A percentile compares a stretch with the other conserved stretches of the same genome.
Evolutionary conservation across 2,888 invertebrate species (phyloP).

Genomic region (Drosophila neoperkinsi): DNA sequence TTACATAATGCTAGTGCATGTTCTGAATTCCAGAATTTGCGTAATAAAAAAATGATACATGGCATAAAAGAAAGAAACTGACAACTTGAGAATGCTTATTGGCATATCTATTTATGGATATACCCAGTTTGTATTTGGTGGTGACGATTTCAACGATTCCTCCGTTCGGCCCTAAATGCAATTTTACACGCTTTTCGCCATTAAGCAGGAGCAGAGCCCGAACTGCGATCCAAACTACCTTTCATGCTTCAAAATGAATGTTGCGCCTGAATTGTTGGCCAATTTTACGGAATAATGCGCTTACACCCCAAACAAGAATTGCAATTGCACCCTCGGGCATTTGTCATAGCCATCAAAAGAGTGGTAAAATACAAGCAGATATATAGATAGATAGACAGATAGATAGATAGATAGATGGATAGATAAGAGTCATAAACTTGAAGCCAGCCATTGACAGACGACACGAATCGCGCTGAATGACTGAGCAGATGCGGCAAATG

Average conservation of each 20-base stretch:
- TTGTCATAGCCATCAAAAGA: conserved; percentile 39
- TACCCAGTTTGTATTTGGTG: not conserved
- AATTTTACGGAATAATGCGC: conserved; percentile 37
- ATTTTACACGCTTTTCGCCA: conserved; percentile 24
- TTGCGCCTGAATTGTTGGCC: conserved; percentile 48
- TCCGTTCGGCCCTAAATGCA: conserved; percentile 16
- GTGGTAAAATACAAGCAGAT: conserved; percentile 6
- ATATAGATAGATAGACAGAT: not conserved
- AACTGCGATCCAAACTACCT: conserved; percentile 7
- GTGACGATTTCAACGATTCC: not conserved
- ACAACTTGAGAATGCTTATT: not conserved
- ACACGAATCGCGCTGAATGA: conserved; percentile 30
- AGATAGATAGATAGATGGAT: not conserved
- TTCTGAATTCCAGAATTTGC: not conserved
- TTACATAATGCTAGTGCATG: not conserved
- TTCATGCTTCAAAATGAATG: conserved; percentile 59
- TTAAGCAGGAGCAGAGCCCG: conserved; percentile 1
- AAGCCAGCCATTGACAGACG: conserved; percentile 58
- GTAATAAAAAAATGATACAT: not conserved
- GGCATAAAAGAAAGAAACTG: not conserved
- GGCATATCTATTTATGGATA: not conserved
- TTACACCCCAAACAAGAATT: not conserved
- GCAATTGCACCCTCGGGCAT: conserved; percentile 50
- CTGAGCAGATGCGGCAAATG: conserved; percentile 19
- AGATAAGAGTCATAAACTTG: conserved; percentile 62